Evolutionary conservation across 2,113 vertebrate species (phyloP).

Genomic region (Phyllostomus hastatus): DNA sequence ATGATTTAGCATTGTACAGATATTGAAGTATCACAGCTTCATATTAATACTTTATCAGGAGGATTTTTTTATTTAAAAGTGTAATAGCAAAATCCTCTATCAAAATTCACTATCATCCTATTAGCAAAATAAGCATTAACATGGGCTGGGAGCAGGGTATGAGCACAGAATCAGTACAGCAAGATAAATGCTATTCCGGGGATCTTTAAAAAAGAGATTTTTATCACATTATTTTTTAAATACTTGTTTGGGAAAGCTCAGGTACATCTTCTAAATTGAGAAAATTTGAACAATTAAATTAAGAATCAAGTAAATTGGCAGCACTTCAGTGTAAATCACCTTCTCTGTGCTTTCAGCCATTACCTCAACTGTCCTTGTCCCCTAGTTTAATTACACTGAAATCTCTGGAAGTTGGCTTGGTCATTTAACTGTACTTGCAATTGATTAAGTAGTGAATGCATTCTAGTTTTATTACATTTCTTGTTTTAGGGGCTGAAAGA

Average conservation of each 20-base stretch:
- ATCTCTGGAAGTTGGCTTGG: background rate
- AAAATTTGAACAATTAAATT: background rate
- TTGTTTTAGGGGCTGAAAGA: background rate
- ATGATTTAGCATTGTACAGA: background rate
- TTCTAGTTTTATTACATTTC: background rate
- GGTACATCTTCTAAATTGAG: background rate
- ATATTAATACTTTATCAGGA: background rate
- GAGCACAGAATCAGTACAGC: background rate
- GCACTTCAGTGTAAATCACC: background rate
- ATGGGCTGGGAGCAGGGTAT: background rate
- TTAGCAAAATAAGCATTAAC: background rate
- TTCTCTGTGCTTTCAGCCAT: background rate
- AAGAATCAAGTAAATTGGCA: background rate
- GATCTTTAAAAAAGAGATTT: background rate
- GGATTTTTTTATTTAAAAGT: background rate
- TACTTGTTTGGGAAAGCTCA: background rate
- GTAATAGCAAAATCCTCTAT: background rate
- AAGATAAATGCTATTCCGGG: background rate
- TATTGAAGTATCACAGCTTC: background rate
- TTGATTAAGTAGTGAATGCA: background rate
- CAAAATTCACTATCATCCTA: background rate
- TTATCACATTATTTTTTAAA: background rate
- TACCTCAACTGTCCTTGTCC: background rate
- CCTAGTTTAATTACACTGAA: background rate
- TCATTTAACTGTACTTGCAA: background rate